Base-by-base conservation (phyloP, 2,888 invertebrate genomes). In the Bellardia pandia region DNA sequence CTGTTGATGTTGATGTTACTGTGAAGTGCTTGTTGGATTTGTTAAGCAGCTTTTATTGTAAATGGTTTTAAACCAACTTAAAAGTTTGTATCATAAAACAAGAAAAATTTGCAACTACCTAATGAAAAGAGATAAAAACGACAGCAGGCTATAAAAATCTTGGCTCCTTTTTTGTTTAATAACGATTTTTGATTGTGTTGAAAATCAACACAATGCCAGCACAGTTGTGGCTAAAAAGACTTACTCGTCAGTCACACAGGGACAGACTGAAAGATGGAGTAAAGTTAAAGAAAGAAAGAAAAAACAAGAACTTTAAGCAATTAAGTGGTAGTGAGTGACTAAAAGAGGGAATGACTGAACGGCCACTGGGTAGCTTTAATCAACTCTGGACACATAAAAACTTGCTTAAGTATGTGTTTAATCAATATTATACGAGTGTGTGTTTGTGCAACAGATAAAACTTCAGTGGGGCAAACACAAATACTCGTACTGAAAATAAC, bases 71-170 rank as follows among this genome's bases (percentile, higher is more conserved):
- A 84, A 51, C 23, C 16, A 64, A 56, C 37, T 40, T 30, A 51
- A 64, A 51, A 74, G 11, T 75, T 81, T 51, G 51, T 40, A 66
- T 72, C 42, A 76, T 77, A 84, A 86, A 72, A 80, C 64, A 68
- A 13, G 3, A 9, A 76, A 23, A 76, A 66, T 62, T 76, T 75
- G 68, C 48, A 72, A 83, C 86, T 66, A 58, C 45, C 58, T 66
- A 79, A 83, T 74, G 64, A 33, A 75, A 76, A 60, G 48, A 75
- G 64, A 76, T 64, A 64, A 60, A 77, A 64, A 48, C 51, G 37
- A 42, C 56, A 82, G 51, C 62, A 40, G 56, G 33, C 75, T 76
- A 53, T 79, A 72, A 72, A 37, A 83, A 83, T 79, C 69, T 76
- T 58, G 64, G 69, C 79, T 83, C 64, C 79, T 16, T 66, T 37